Conservation (phyloP, 2,797 vertebrate genomes). For the Ceyx erithaca region DNA sequence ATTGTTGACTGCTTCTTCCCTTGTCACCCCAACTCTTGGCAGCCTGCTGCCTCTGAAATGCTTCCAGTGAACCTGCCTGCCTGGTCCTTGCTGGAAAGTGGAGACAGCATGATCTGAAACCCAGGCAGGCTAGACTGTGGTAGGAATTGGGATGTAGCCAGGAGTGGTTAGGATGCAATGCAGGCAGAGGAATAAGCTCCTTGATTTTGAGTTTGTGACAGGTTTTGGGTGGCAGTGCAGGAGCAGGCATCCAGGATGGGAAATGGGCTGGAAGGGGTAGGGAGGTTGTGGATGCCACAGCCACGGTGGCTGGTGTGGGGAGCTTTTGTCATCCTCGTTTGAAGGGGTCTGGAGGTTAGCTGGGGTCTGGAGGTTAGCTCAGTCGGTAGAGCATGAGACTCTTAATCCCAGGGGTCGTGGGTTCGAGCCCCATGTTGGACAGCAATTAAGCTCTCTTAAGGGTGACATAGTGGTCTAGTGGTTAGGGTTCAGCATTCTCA, state of each 20-base stretch:
- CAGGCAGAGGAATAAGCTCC: neutral
- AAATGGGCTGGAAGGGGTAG: neutral
- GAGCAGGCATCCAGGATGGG: accelerated
- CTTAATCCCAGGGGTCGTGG: too few relatives aligned
- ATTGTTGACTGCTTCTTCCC: accelerated
- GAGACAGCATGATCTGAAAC: neutral
- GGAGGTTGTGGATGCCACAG: neutral
- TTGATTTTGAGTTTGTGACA: neutral
- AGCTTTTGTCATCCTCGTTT: neutral
- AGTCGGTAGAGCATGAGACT: too few relatives aligned
- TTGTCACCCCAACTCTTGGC: neutral
- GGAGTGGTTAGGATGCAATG: neutral
- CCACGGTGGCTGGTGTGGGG: neutral
- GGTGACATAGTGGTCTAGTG: too few relatives aligned
- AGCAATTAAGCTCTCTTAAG: too few relatives aligned
- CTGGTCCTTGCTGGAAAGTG: accelerated
- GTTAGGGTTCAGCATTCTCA: too few relatives aligned
- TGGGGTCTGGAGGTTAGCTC: too few relatives aligned
- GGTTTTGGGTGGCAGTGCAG: neutral
- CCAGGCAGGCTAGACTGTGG: neutral
- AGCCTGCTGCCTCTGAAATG: neutral
- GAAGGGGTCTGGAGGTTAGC: neutral
- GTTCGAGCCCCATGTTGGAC: too few relatives aligned
- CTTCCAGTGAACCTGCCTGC: neutral
- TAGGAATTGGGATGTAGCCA: neutral